Evolutionary conservation across 2,113 vertebrate species (phyloP).

Genomic region (Furnarius figulus): DNA sequence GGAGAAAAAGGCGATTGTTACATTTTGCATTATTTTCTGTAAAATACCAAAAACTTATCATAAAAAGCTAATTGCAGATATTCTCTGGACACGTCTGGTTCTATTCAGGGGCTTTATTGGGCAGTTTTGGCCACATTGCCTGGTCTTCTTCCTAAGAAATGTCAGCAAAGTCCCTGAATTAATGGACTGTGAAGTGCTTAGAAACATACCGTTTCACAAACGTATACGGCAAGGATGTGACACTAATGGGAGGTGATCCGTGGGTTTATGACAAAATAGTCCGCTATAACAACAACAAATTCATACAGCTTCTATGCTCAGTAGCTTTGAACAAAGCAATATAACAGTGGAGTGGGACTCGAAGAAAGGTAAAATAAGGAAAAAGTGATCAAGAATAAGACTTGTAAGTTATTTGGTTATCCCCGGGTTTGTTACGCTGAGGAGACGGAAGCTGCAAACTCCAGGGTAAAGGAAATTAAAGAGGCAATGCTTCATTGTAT

Average conservation of each 20-base stretch:
- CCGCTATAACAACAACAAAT: slow-evolving; percentile 19
- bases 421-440: neutral
- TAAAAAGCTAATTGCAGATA: slow-evolving; percentile 39
- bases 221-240: slow-evolving; percentile 55
- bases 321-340: slow-evolving; percentile 10
- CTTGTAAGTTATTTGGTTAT: neutral
- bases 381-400: neutral
- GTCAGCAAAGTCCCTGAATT: slow-evolving; percentile 71
- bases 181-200: slow-evolving; percentile 73
- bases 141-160: slow-evolving; percentile 58
- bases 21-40: neutral
- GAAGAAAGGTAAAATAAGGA: neutral
- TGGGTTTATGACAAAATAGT: slow-evolving; percentile 41
- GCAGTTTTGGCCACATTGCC: slow-evolving; percentile 31
- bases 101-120: slow-evolving; percentile 5
- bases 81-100: neutral
- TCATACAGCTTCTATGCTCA: neutral
- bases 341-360: neutral
- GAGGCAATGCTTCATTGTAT: neutral
- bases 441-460: neutral
- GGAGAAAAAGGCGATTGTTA: neutral
- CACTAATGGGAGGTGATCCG: slow-evolving; percentile 69
- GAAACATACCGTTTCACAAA: slow-evolving; percentile 67
- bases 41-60: neutral
- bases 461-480: neutral